A percentile compares a stretch with the other conserved stretches of the same genome.
Conservation (phyloP, 2,888 invertebrate genomes). For the Exocentrus adspersus region DNA sequence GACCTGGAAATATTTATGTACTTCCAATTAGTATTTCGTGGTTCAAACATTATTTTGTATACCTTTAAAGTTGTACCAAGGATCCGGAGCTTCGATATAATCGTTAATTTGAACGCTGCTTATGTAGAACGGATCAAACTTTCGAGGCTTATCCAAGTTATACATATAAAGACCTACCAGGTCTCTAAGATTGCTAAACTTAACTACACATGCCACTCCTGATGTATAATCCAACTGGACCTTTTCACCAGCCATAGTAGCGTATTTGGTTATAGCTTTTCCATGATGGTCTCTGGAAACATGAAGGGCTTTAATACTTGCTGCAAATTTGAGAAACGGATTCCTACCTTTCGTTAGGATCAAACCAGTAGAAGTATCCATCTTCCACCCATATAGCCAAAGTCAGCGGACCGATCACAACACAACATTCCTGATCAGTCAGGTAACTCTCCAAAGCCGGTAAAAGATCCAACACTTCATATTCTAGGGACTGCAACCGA, state of each 20-base stretch:
- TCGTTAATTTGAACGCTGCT: constrained; percentile 58
- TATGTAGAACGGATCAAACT: constrained; percentile 50
- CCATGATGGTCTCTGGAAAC: constrained; percentile 57
- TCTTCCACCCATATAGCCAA: constrained; percentile 63
- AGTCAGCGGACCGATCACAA: constrained; percentile 60
- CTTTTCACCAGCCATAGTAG: constrained; percentile 43
- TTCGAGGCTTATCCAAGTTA: constrained; percentile 53
- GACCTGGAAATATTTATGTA: constrained; percentile 37
- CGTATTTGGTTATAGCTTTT: constrained; percentile 24
- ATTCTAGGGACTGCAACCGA: constrained; percentile 52
- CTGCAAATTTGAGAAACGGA: no score
- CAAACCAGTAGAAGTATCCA: constrained; percentile 62
- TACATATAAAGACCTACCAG: constrained; percentile 59
- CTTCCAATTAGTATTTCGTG: no score
- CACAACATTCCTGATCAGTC: constrained; percentile 56
- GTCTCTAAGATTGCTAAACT: constrained; percentile 57
- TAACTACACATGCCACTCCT: constrained; percentile 61
- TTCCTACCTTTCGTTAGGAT: constrained; percentile 59
- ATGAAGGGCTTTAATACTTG: no score
- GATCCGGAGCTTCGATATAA: constrained; percentile 51
- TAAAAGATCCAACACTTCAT: constrained; percentile 56
- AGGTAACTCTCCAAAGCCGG: constrained; percentile 61
- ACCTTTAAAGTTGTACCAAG: constrained; percentile 61
- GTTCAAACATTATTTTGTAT: no score
- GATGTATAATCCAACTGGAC: constrained; percentile 43